phyloP scores from a whole-genome alignment of 2,888 invertebrate species.

The Morpho deidamia region DNA sequence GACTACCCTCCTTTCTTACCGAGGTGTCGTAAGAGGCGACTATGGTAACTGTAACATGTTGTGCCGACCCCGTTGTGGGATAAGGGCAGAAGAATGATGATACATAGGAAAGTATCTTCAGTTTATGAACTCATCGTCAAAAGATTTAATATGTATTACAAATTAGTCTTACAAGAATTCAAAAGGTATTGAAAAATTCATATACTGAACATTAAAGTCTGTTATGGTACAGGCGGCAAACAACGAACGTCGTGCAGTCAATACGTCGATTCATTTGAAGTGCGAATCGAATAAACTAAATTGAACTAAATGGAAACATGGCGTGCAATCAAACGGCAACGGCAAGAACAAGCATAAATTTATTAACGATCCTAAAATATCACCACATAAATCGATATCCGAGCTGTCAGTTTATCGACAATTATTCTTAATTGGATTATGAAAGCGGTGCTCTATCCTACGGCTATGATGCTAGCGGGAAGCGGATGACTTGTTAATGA shows the following conservation, averaged over 20 bases:
- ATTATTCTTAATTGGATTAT: constrained; percentile 79
- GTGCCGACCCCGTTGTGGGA: no score
- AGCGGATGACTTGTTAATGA: constrained; percentile 22
- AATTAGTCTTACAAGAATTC: no score
- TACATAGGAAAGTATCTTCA: no score
- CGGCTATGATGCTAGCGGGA: constrained; percentile 28
- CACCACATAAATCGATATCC: constrained; percentile 75
- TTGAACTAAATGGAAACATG: constrained; percentile 65
- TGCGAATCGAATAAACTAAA: constrained; percentile 64
- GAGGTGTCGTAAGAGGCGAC: no score
- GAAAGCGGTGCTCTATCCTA: constrained; percentile 60
- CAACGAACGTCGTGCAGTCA: constrained; percentile 37
- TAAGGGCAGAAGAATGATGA: no score
- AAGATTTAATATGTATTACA: no score
- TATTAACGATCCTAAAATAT: constrained; percentile 77
- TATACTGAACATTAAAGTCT: constrained; percentile 40
- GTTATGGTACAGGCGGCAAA: constrained; percentile 58
- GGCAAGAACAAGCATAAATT: constrained; percentile 72
- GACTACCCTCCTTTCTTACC: no score
- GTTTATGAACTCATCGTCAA: no score
- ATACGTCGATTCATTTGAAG: constrained; percentile 45
- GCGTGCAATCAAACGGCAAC: constrained; percentile 65
- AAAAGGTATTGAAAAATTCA: neutral
- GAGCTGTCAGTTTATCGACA: constrained; percentile 75
- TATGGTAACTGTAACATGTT: no score